Evolutionary conservation across 2,888 invertebrate species (phyloP).

Genomic region (Ommatoiulus sabulosus): DNA sequence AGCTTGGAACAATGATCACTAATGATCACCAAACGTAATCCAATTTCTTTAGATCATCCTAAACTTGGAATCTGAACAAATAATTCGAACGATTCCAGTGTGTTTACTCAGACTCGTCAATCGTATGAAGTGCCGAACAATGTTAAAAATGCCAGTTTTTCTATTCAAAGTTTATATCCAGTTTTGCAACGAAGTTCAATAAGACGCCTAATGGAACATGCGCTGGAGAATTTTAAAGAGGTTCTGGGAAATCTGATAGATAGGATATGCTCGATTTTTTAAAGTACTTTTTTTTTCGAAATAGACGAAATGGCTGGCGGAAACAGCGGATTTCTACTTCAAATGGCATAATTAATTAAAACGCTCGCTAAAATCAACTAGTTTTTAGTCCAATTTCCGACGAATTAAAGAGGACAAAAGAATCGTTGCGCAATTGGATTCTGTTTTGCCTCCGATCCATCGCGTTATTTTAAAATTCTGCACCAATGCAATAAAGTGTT

Average conservation of each 20-base stretch:
- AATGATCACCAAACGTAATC: too few species aligned
- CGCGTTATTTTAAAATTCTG: slow-evolving; percentile 36
- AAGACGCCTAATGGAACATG: slow-evolving; percentile 6
- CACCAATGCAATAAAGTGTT: slow-evolving; percentile 35
- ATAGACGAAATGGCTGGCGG: slow-evolving; percentile 14
- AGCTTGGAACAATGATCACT: too few species aligned
- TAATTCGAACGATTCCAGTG: too few species aligned
- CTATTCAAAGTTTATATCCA: too few species aligned
- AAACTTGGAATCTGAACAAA: too few species aligned
- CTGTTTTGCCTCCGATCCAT: slow-evolving; percentile 31
- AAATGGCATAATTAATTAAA: slow-evolving; percentile 43
- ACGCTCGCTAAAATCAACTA: slow-evolving; percentile 22
- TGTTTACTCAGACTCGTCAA: too few species aligned
- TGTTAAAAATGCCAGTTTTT: neutral
- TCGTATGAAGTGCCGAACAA: neutral
- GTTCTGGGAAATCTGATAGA: neutral
- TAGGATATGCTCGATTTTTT: neutral
- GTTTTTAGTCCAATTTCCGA: slow-evolving; percentile 36
- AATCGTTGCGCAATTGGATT: slow-evolving; percentile 39
- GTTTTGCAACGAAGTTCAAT: too few species aligned
- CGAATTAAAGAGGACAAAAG: slow-evolving; percentile 43
- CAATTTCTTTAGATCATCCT: too few species aligned
- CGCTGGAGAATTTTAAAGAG: neutral
- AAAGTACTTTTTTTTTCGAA: neutral
- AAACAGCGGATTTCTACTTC: slow-evolving; percentile 32